Percentiles rank a stretch among this genome's conserved stretches.
phyloP scores from a whole-genome alignment of 2,797 vertebrate species.

The Enteromius treurensis region DNA sequence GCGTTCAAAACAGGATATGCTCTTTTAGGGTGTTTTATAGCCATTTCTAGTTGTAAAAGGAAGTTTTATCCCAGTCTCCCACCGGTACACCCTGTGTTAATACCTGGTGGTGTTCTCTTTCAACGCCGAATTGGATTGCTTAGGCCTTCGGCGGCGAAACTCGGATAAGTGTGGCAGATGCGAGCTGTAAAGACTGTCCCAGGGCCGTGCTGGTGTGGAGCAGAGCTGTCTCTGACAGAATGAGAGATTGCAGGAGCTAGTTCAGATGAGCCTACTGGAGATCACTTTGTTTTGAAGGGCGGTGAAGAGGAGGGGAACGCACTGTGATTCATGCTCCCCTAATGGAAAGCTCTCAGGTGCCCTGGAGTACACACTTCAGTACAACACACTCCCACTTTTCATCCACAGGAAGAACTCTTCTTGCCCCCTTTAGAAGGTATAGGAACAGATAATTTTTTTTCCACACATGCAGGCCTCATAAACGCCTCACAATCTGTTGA shows the following conservation, averaged over 20 bases:
- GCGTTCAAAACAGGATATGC: slow-evolving; percentile 8
- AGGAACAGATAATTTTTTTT: neutral
- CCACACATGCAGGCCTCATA: neutral
- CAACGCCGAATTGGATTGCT: slow-evolving; percentile 41
- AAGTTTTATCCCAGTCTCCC: slow-evolving; percentile 36
- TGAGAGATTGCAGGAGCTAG: slow-evolving; percentile 46
- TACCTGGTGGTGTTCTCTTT: slow-evolving; percentile 44
- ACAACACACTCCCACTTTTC: slow-evolving; percentile 20
- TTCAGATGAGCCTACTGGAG: slow-evolving; percentile 54
- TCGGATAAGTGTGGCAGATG: slow-evolving; percentile 43
- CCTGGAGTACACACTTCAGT: slow-evolving; percentile 49
- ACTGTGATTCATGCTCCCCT: slow-evolving; percentile 50
- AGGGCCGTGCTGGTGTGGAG: slow-evolving; percentile 34
- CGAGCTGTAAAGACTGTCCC: slow-evolving; percentile 48
- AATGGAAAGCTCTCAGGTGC: slow-evolving; percentile 54
- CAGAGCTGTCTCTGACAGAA: slow-evolving; percentile 49
- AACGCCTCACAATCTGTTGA: neutral
- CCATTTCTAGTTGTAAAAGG: slow-evolving; percentile 26
- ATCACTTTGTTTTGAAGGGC: slow-evolving; percentile 58
- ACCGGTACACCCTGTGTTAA: slow-evolving; percentile 24
- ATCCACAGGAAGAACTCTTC: slow-evolving; percentile 11
- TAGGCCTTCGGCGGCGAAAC: slow-evolving; percentile 28
- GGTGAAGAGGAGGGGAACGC: slow-evolving; percentile 45
- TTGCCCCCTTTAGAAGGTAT: slow-evolving; percentile 10
- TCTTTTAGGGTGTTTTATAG: slow-evolving; percentile 33